A percentile compares a stretch with the other conserved stretches of the same genome.
Conservation (phyloP, 2,888 invertebrate genomes). For the Chaitophorus viminalis region DNA sequence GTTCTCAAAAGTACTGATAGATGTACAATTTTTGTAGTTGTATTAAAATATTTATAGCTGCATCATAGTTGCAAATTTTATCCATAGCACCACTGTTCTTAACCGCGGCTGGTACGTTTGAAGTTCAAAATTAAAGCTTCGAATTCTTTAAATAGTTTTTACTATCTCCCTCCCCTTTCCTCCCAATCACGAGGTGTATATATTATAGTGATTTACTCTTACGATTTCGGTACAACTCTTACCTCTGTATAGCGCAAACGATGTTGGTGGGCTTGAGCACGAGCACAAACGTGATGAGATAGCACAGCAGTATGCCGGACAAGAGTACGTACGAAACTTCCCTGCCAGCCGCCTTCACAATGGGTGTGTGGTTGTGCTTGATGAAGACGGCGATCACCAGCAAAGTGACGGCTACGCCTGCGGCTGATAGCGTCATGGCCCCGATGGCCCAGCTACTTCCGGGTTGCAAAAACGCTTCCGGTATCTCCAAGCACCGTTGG, state of each 20-base stretch:
- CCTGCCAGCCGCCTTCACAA: constrained; percentile 94
- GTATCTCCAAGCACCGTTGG: constrained; percentile 70
- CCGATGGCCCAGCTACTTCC: constrained; percentile 94
- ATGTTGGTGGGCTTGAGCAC: constrained; percentile 87
- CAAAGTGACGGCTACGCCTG: constrained; percentile 84
- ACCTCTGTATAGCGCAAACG: constrained; percentile 91
- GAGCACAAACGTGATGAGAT: constrained; percentile 90
- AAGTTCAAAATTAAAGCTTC: no score
- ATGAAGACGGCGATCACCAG: constrained; percentile 83
- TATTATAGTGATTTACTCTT: no score
- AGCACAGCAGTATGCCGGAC: constrained; percentile 89
- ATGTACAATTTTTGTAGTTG: no score
- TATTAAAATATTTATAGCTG: no score
- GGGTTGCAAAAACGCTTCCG: constrained; percentile 83
- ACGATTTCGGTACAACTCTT: constrained; percentile 64
- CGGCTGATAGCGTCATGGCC: constrained; percentile 82
- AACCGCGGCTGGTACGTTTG: no score
- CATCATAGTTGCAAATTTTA: no score
- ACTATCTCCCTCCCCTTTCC: no score
- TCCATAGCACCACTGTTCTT: no score
- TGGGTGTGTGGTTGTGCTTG: constrained; percentile 90
- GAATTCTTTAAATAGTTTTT: no score
- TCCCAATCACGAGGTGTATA: not conserved
- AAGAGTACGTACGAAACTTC: constrained; percentile 91
- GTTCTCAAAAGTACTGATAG: no score